A percentile compares a stretch with the other conserved stretches of the same genome.
phyloP scores from a whole-genome alignment of 2,888 invertebrate species.

The Drosophila paranaensis region DNA sequence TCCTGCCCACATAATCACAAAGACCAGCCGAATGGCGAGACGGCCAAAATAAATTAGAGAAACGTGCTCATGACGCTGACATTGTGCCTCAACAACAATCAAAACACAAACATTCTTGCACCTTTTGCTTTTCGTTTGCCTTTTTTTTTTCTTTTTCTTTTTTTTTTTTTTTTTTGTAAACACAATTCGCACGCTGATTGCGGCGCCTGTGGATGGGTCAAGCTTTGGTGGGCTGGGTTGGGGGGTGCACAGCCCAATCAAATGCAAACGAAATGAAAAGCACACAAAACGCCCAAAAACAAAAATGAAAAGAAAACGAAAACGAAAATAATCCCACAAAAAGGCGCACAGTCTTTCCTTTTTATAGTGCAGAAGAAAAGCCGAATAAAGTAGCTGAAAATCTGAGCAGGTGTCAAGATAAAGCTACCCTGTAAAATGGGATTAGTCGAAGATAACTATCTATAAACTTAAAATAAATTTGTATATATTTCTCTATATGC shows the following conservation, averaged over 20 bases:
- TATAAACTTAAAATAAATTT: no score
- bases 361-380: slow-evolving; percentile 24
- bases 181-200: slow-evolving; percentile 58
- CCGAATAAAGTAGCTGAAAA: slow-evolving; percentile 12
- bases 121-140: slow-evolving; percentile 34
- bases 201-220: slow-evolving; percentile 43
- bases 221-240: slow-evolving; percentile 35
- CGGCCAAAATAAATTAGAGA: slow-evolving; percentile 63
- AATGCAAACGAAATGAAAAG: slow-evolving; percentile 68
- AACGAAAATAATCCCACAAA: slow-evolving; percentile 25
- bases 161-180: slow-evolving; percentile 22
- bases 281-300: slow-evolving; percentile 42
- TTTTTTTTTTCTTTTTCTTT: slow-evolving; percentile 14
- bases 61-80: slow-evolving; percentile 76
- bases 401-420: neutral
- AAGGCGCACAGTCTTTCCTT: slow-evolving; percentile 27
- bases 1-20: slow-evolving; percentile 52
- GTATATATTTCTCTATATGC: no score
- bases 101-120: slow-evolving; percentile 45
- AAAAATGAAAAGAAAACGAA: neutral
- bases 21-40: slow-evolving; percentile 29
- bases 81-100: slow-evolving; percentile 55
- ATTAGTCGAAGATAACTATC: no score
- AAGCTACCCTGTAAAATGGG: slow-evolving; percentile 29
- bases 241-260: slow-evolving; percentile 49